Conservation (phyloP, 2,113 vertebrate species). For the Rhinichthys klamathensis region DNA sequence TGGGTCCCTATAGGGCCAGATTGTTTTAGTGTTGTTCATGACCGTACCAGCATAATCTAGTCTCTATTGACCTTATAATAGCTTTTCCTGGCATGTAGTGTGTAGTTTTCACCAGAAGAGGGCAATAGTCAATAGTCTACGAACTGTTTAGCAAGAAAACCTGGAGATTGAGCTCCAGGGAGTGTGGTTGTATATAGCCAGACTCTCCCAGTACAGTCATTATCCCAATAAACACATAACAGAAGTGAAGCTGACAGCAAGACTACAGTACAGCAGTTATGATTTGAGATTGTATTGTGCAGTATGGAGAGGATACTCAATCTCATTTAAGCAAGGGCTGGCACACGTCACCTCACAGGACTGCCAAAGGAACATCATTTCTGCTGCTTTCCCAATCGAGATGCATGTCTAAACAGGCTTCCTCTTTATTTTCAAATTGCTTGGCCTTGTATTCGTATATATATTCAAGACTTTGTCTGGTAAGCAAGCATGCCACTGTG, state of each 20-base stretch:
- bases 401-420: constrained; percentile 33
- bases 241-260: constrained; percentile 33
- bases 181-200: neutral
- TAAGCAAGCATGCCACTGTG: neutral
- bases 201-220: neutral
- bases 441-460: constrained; percentile 1
- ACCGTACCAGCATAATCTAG: neutral
- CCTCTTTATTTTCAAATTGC: neutral
- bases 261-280: constrained; percentile 36
- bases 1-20: neutral
- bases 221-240: constrained; percentile 33
- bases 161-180: neutral
- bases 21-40: neutral
- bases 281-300: constrained; percentile 27
- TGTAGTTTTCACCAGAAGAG: constrained; percentile 13
- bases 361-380: constrained; percentile 3
- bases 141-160: neutral
- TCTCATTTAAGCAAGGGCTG: constrained; percentile 13
- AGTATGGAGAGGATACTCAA: constrained; percentile 29
- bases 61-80: neutral
- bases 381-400: neutral
- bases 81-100: neutral
- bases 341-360: constrained; percentile 23
- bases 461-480: neutral
- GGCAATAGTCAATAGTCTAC: constrained; percentile 15